phyloP scores from a whole-genome alignment of 2,113 vertebrate genomes.

The Xiphophorus couchianus region DNA sequence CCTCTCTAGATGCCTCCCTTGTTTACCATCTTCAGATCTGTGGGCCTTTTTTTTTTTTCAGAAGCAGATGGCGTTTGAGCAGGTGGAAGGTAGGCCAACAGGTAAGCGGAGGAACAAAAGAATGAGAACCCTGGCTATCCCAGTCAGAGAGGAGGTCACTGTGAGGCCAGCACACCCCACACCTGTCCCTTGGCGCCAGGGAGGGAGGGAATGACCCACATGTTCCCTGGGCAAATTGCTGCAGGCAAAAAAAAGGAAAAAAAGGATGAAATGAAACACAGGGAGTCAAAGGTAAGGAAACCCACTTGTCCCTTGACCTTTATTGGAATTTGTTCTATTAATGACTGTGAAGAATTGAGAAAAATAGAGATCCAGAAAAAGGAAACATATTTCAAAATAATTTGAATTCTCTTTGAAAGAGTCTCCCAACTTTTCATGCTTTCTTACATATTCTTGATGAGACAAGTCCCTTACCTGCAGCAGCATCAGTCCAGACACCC shows the following conservation, averaged over 20 bases:
- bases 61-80: conserved; percentile 44
- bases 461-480: not conserved
- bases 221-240: conserved; percentile 48
- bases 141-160: conserved; percentile 58
- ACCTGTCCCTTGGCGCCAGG: conserved; percentile 65
- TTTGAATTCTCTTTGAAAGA: no score
- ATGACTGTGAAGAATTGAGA: conserved; percentile 1
- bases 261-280: conserved; percentile 27
- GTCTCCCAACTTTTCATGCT: no score
- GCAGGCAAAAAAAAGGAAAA: conserved; percentile 27
- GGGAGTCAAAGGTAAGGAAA: conserved; percentile 8
- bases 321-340: conserved; percentile 1
- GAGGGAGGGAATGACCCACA: conserved; percentile 43
- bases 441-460: not conserved
- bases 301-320: conserved; percentile 57
- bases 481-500: conserved; percentile 6
- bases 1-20: not conserved
- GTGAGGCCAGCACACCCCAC: conserved; percentile 56
- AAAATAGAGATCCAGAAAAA: not conserved
- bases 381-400: no score
- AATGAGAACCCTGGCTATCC: conserved; percentile 18
- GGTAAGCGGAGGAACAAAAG: conserved; percentile 22
- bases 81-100: conserved; percentile 41
- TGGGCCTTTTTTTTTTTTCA: not conserved
- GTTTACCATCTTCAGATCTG: conserved; percentile 9